Evolutionary conservation across 2,888 invertebrate species (phyloP).

Genomic region (Tachystola acroxantha): DNA sequence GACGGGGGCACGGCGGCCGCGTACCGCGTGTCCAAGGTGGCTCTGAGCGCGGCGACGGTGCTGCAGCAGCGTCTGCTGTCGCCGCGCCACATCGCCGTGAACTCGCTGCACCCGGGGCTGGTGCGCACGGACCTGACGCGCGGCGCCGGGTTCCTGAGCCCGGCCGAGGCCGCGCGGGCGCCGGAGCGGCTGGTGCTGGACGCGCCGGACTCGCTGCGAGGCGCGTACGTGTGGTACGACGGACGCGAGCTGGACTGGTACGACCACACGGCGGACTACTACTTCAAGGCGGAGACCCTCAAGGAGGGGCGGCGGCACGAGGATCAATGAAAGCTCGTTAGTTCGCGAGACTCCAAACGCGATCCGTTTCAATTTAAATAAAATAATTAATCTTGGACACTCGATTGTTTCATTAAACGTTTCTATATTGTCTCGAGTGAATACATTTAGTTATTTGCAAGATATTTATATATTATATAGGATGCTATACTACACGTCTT

Average conservation of each 20-base stretch:
- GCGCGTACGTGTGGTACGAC: constrained; percentile 82
- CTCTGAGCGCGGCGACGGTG: constrained; percentile 81
- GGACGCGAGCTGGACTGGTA: constrained; percentile 77
- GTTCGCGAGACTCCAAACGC: too few species aligned
- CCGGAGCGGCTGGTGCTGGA: constrained; percentile 73
- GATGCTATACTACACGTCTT: too few species aligned
- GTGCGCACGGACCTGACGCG: constrained; percentile 87
- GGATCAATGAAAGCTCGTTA: too few species aligned
- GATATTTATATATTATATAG: too few species aligned
- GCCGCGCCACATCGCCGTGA: constrained; percentile 75
- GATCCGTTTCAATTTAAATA: too few species aligned
- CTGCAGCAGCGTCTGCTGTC: constrained; percentile 81
- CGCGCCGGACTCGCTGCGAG: constrained; percentile 74
- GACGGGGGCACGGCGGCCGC: constrained; percentile 77
- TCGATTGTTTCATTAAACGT: too few species aligned
- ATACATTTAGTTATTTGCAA: too few species aligned
- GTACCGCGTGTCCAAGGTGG: constrained; percentile 85
- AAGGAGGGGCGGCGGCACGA: too few species aligned
- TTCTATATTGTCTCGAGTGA: too few species aligned
- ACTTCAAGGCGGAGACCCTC: constrained; percentile 36
- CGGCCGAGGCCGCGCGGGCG: constrained; percentile 77
- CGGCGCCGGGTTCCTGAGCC: constrained; percentile 75
- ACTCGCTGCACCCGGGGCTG: constrained; percentile 85
- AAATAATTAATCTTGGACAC: too few species aligned
- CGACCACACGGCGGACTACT: constrained; percentile 44